These are phyloP conservation scores for Bellardia pandia DNA, from an alignment of 2,888 invertebrate species.

Conservation along the genomic window DNA sequence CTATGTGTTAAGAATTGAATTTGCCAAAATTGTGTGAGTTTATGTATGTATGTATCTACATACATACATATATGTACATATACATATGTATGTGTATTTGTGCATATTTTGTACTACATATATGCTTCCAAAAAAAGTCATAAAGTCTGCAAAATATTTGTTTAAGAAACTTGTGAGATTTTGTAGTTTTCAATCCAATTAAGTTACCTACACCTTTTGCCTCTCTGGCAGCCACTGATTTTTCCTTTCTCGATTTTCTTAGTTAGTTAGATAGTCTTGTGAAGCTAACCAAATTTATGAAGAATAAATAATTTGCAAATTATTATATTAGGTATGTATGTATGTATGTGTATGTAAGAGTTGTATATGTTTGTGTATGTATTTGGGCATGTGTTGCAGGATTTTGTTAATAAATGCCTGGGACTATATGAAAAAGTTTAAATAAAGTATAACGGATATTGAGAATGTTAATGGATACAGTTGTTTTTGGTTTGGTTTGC, in stretches of 20 bases:
- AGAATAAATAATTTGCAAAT: slow-evolving; percentile 44
- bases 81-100: background rate
- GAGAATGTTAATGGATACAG: slow-evolving; percentile 35
- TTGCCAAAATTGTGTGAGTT: slow-evolving; percentile 30
- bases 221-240: background rate
- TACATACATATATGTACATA: background rate
- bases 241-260: background rate
- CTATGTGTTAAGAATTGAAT: slow-evolving; percentile 65
- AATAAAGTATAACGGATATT: slow-evolving; percentile 29
- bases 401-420: slow-evolving; percentile 33
- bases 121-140: slow-evolving; percentile 9
- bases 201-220: slow-evolving; percentile 7
- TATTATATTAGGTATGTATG: background rate
- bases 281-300: slow-evolving; percentile 48
- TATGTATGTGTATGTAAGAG: background rate
- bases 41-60: background rate
- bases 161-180: slow-evolving; percentile 46
- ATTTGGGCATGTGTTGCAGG: background rate
- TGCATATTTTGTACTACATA: background rate
- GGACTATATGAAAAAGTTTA: slow-evolving; percentile 25
- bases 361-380: background rate
- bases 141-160: slow-evolving; percentile 41
- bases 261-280: slow-evolving; percentile 12
- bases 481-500: background rate
- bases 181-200: slow-evolving; percentile 54